Conservation (phyloP, 2,797 vertebrate species). For the Knipowitschia caucasica region DNA sequence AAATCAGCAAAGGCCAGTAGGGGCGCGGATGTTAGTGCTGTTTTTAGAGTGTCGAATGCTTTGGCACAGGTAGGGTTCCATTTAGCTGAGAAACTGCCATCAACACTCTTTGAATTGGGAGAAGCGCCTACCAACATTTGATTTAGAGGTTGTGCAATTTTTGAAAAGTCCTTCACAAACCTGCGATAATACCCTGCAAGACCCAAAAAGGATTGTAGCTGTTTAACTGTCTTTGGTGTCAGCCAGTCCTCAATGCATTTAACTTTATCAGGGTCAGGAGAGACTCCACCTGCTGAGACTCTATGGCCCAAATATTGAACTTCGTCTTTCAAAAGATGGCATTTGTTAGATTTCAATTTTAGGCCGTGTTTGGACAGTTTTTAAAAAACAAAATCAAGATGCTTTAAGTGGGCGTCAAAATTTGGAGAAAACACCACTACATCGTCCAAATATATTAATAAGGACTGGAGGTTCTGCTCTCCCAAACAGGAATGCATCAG, state of each 20-base stretch:
- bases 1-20: too few species aligned
- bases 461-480: not conserved
- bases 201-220: not conserved
- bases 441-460: not conserved
- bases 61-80: too few species aligned
- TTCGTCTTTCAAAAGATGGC: not conserved
- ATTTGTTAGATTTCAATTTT: not conserved
- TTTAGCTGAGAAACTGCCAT: too few species aligned
- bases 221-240: not conserved
- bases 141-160: too few species aligned
- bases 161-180: too few species aligned
- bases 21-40: too few species aligned
- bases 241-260: not conserved
- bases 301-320: too few species aligned
- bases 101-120: too few species aligned
- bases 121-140: too few species aligned
- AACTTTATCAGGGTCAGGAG: not conserved
- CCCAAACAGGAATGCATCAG: not conserved
- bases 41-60: too few species aligned
- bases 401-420: not conserved
- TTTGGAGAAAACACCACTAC: not conserved
- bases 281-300: not conserved
- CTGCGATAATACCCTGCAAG: too few species aligned
- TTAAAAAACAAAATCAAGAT: not conserved
- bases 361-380: not conserved